Base-by-base conservation (phyloP, 2,888 invertebrate genomes). In the Zaprionus lineosus region DNA sequence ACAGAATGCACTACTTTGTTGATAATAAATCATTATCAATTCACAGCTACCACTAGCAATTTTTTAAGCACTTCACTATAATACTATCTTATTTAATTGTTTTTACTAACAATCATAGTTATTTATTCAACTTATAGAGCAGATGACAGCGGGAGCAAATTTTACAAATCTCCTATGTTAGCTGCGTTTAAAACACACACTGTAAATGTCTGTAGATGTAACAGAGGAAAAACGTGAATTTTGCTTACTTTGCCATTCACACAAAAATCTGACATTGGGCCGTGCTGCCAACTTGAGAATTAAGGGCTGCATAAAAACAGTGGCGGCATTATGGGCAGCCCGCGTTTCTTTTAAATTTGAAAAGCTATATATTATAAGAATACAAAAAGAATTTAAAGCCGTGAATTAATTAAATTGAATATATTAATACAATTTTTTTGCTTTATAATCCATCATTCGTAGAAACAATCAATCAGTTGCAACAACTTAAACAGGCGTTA, bases 401-500 rank as follows among this genome's bases (percentile, higher is more conserved):
- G 19, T 5, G 5, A 19, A 19, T 3, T 3, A 19, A 19, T 8
- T 4, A 8, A 24, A 7, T 8, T n/a, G 24, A n/a, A n/a, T n/a
- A n/a, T n/a, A n/a, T n/a, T 9, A 40, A 11, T 8, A 39, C 1
- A n/a, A 0, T 9, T 2, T 14, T 5, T 1, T 14, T 14, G 3
- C 6, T n/a, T n/a, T 52, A 41, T 15, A 15, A 56, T 57, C 39
- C 53, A 26, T 34, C 9, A 26, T 16, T 1, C n/a, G 33, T 16
- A 2, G 16, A 28, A n/a, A 33, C 8, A 28, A 48, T 71, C 41
- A 48, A 72, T 59, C 48, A 58, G 14, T 16, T 24, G 51, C 11
- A 28, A 16, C 5, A 19, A 15, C 5, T 1, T 15, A 14, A 43
- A 14, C 15, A 33, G 14, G 44, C 48, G 28, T 33, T 40, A 36